These are phyloP conservation scores for Pissodes strobi DNA, from an alignment of 1,140 invertebrate genomes.

Conservation along the genomic window DNA sequence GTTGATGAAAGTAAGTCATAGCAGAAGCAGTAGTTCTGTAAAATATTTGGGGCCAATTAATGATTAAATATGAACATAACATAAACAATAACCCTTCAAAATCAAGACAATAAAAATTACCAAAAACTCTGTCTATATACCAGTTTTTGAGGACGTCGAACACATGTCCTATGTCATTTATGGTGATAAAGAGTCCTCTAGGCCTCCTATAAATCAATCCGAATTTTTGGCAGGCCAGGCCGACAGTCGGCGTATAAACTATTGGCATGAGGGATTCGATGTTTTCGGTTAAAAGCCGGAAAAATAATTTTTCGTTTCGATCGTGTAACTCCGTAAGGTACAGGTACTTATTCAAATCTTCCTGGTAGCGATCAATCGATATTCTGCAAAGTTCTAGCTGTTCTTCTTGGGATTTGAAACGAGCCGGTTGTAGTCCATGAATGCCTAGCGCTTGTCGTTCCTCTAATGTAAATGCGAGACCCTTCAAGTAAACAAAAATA, in stretches of 20 bases:
- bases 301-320: slow-evolving; percentile 91
- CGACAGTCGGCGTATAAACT: slow-evolving; percentile 93
- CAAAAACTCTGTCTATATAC: slow-evolving; percentile 57
- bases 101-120: slow-evolving; percentile 40
- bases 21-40: too few relatives aligned
- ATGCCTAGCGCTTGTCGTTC: slow-evolving; percentile 91
- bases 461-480: slow-evolving; percentile 87
- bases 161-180: slow-evolving; percentile 92
- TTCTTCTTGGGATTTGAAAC: slow-evolving; percentile 91
- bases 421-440: slow-evolving; percentile 88
- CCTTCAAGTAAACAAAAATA: slow-evolving; percentile 61
- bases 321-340: slow-evolving; percentile 83
- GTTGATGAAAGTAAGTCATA: too few relatives aligned
- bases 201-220: slow-evolving; percentile 91
- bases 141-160: slow-evolving; percentile 84
- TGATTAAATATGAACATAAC: too few relatives aligned
- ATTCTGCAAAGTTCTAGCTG: slow-evolving; percentile 87
- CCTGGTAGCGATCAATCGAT: slow-evolving; percentile 83
- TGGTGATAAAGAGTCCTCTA: slow-evolving; percentile 93
- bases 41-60: too few relatives aligned
- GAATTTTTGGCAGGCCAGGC: slow-evolving; percentile 93
- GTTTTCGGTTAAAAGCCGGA: slow-evolving; percentile 85
- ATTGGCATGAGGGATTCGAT: slow-evolving; percentile 87
- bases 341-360: slow-evolving; percentile 89
- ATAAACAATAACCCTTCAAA: slow-evolving; percentile 24